Percentiles rank a stretch among this genome's conserved stretches.
phyloP scores from a whole-genome alignment of 2,797 vertebrate genomes.

The Semotilus atromaculatus region DNA sequence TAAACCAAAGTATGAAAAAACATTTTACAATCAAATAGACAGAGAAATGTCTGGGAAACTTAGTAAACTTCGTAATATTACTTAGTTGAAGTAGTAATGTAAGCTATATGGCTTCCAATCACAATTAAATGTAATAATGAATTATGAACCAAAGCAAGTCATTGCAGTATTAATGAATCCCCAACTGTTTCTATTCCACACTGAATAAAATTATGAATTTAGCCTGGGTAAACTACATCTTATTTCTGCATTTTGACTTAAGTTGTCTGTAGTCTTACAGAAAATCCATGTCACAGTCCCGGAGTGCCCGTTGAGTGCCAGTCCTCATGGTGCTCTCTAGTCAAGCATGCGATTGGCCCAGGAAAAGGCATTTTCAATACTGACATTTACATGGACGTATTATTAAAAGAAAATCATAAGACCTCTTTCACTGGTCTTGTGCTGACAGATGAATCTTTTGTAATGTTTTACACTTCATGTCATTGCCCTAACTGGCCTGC shows the following conservation, averaged over 20 bases:
- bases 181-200: neutral
- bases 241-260: neutral
- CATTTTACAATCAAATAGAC: neutral
- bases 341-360: neutral
- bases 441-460: neutral
- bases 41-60: neutral
- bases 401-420: neutral
- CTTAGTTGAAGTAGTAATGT: neutral
- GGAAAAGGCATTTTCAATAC: neutral
- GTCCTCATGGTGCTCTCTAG: neutral
- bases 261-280: neutral
- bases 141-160: neutral
- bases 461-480: neutral
- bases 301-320: neutral
- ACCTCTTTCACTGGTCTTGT: neutral
- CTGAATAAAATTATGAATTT: neutral
- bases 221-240: neutral
- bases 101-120: neutral
- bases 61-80: neutral
- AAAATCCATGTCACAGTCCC: neutral
- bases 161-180: neutral
- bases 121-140: neutral
- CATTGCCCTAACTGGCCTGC: neutral
- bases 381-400: neutral
- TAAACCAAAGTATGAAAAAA: neutral